phyloP scores from a whole-genome alignment of 2,888 invertebrate species.

The Cordilura impudica region DNA sequence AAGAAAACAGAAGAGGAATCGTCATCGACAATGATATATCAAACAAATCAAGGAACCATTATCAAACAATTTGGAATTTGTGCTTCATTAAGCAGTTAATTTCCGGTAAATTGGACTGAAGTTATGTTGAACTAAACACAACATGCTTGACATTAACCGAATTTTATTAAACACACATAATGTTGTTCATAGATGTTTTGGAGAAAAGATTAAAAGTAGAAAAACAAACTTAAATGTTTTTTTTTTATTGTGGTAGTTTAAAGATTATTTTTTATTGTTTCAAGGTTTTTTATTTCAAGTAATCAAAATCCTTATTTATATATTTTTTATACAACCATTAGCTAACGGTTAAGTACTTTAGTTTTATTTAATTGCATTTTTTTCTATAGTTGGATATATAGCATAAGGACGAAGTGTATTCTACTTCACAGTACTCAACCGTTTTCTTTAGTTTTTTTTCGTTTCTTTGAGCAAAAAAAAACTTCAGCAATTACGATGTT shows the following conservation, averaged over 20 bases:
- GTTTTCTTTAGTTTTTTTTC: no score
- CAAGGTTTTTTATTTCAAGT: not conserved
- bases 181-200: not conserved
- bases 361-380: not conserved
- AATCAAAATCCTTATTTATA: no score
- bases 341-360: not conserved
- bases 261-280: not conserved
- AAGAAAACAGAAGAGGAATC: not conserved
- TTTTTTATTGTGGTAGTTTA: not conserved
- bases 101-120: conserved; percentile 53
- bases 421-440: not conserved
- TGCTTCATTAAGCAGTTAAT: conserved; percentile 59
- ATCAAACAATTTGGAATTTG: conserved; percentile 44
- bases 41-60: conserved; percentile 30
- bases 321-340: not conserved
- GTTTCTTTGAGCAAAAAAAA: no score
- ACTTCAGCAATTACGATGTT: no score
- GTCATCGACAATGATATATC: conserved; percentile 15
- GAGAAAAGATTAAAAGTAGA: not conserved
- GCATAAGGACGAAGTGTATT: not conserved
- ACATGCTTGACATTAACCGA: not conserved
- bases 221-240: not conserved
- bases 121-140: not conserved
- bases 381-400: not conserved
- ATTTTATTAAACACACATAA: not conserved